Evolutionary conservation across 1,140 invertebrate genomes (phyloP).

Genomic region (Rhagoletis zephyria): DNA sequence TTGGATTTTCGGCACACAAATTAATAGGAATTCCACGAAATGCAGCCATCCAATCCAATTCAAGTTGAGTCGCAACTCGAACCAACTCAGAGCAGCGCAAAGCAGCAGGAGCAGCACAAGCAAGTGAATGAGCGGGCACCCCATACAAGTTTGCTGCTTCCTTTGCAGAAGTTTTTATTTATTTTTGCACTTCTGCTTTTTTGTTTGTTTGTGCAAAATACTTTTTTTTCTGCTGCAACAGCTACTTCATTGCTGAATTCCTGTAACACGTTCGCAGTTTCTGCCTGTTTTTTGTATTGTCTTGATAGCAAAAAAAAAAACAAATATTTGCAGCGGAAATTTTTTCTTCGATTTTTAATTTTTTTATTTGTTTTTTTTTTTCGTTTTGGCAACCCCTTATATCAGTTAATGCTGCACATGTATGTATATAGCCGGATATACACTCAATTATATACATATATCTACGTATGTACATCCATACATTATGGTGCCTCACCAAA

Average conservation of each 20-base stretch:
- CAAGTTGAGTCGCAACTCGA: not conserved
- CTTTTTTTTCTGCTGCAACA: not conserved
- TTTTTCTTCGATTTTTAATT: slow-evolving; percentile 16
- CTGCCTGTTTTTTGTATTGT: not conserved
- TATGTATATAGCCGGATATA: not conserved
- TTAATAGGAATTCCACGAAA: slow-evolving; percentile 54
- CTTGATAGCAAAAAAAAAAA: not conserved
- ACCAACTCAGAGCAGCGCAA: not conserved
- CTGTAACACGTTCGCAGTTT: slow-evolving; percentile 11
- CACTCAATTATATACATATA: not conserved
- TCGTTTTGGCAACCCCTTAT: not conserved
- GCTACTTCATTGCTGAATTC: slow-evolving; percentile 9
- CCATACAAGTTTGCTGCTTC: slow-evolving; percentile 36
- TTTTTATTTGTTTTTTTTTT: slow-evolving; percentile 24
- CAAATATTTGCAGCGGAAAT: slow-evolving; percentile 39
- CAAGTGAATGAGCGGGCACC: slow-evolving; percentile 16
- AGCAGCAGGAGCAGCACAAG: not conserved
- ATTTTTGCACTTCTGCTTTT: not conserved
- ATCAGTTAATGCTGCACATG: not conserved
- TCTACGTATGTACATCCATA: not conserved
- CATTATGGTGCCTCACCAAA: too few relatives aligned
- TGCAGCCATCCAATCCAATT: slow-evolving; percentile 40
- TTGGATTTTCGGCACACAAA: slow-evolving; percentile 55
- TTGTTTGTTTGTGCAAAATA: not conserved
- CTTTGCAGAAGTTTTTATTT: slow-evolving; percentile 21